Base-by-base conservation (phyloP, 92 coral and sea anemone species). In the Scolanthus callimorphus region DNA sequence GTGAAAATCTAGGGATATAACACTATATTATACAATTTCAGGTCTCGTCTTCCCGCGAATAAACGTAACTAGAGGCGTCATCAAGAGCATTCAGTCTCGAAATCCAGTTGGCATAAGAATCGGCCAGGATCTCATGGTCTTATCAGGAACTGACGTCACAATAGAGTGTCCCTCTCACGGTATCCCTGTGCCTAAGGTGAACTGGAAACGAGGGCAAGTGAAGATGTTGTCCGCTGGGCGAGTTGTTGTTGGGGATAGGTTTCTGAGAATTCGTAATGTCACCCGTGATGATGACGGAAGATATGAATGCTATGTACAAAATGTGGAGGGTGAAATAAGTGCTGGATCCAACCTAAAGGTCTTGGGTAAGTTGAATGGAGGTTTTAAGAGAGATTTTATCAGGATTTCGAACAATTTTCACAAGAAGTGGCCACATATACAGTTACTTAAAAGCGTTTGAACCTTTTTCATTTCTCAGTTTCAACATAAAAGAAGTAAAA, bases 131-230 rank as follows among this genome's bases (percentile, higher is more conserved):
- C 60, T 94, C 10, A 63, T 76, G 47, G 66, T 80, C 10, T 77
- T 94, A 4, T 82, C 80, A 12, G 74, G 83, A 24, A 65, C 89
- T 30, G 78, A 80, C 51, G 57, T 94, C 44, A 79, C 79, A 19
- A 84, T 94, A 39, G 71, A 71, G 29, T 94, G 99, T 49, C 84
- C 86, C 25, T 84, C 74, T 55, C 67, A 63, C 17, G 99, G 99
- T 0, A 30, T 88, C 39, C 99, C 99, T n/a, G 29, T 59, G 8
- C 99, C 99, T 29, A 68, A 28, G n/a, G 67, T 88, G 41, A 63
- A 55, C 3, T 94, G 99, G 99, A 77, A 67, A 24, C 72, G 73
- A 43, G 83, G 81, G 15, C 64, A 75, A 25, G 55, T 39, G 15
- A 29, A 31, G 29, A 60, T 82, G 22, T 44, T 10, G 27, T 20